A percentile compares a stretch with the other conserved stretches of the same genome.
Conservation (phyloP, 2,797 vertebrate genomes). For the Crypturellus tataupa region DNA sequence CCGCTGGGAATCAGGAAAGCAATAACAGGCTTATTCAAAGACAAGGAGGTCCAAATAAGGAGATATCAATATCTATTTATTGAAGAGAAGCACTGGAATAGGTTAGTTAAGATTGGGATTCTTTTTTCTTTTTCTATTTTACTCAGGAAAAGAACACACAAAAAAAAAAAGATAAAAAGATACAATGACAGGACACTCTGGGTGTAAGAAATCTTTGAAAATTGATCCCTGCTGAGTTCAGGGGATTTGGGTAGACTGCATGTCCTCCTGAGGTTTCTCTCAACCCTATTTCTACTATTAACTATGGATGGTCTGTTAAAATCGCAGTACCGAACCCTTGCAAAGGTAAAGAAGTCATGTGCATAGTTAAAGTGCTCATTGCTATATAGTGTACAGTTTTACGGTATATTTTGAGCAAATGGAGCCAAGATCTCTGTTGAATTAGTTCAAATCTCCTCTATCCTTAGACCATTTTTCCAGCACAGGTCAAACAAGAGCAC, state of each 20-base stretch:
- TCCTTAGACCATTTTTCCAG: background rate
- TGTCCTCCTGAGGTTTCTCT: background rate
- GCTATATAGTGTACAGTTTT: background rate
- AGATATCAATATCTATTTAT: background rate
- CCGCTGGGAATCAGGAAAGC: background rate
- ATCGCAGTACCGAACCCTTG: background rate
- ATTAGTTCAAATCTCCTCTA: background rate
- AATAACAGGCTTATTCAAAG: background rate
- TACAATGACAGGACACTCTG: background rate
- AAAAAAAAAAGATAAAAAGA: background rate
- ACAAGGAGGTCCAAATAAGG: background rate
- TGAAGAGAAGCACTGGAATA: background rate
- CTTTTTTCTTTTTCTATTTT: too few relatives aligned
- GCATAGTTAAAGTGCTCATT: background rate
- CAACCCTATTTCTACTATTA: background rate
- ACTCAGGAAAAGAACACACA: background rate
- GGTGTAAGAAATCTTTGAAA: background rate
- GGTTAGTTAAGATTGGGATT: background rate
- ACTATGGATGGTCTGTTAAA: background rate
- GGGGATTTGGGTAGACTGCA: background rate
- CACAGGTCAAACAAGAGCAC: background rate
- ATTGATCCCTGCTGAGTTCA: background rate
- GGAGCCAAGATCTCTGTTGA: background rate
- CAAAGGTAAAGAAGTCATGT: too few relatives aligned
- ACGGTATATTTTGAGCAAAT: background rate